Percentiles rank a stretch among this genome's conserved stretches.
phyloP scores from a whole-genome alignment of 2,888 invertebrate genomes.

The Dendrolimus houi region DNA sequence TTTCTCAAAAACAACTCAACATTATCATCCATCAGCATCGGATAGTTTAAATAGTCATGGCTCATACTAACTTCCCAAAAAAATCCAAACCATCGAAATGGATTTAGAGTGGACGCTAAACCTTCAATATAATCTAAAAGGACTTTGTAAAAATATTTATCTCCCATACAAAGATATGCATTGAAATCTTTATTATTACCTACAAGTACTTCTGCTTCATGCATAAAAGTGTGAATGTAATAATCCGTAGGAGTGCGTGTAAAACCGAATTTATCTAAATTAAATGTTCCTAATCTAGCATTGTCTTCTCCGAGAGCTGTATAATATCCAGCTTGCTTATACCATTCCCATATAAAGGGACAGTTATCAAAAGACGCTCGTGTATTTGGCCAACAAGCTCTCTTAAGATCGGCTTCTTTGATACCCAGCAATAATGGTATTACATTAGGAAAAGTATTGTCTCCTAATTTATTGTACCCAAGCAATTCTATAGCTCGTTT shows the following conservation, averaged over 20 bases:
- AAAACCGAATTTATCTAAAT: conserved; percentile 87
- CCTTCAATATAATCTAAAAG: conserved; percentile 83
- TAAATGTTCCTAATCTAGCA: conserved; percentile 86
- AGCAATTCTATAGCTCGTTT: conserved; percentile 84
- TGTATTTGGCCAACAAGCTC: conserved; percentile 78
- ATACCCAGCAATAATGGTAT: conserved; percentile 87
- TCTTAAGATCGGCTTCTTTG: conserved; percentile 78
- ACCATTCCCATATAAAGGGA: conserved; percentile 90
- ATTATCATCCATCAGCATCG: conserved; percentile 82
- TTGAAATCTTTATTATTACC: conserved; percentile 81
- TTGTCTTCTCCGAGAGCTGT: conserved; percentile 92
- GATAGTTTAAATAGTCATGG: conserved; percentile 90
- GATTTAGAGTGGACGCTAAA: conserved; percentile 76
- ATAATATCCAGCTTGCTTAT: conserved; percentile 81
- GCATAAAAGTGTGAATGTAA: conserved; percentile 85
- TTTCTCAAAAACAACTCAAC: conserved; percentile 76
- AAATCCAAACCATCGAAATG: conserved; percentile 84
- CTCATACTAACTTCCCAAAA: conserved; percentile 90
- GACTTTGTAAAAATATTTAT: conserved; percentile 81
- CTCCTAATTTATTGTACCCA: conserved; percentile 95
- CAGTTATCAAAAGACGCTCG: conserved; percentile 84
- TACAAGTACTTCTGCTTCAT: conserved; percentile 80
- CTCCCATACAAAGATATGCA: conserved; percentile 82
- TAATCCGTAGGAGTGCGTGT: conserved; percentile 88
- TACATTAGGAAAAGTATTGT: conserved; percentile 95